phyloP scores from a whole-genome alignment of 1,140 invertebrate species.

The Globodera ellingtonae region DNA sequence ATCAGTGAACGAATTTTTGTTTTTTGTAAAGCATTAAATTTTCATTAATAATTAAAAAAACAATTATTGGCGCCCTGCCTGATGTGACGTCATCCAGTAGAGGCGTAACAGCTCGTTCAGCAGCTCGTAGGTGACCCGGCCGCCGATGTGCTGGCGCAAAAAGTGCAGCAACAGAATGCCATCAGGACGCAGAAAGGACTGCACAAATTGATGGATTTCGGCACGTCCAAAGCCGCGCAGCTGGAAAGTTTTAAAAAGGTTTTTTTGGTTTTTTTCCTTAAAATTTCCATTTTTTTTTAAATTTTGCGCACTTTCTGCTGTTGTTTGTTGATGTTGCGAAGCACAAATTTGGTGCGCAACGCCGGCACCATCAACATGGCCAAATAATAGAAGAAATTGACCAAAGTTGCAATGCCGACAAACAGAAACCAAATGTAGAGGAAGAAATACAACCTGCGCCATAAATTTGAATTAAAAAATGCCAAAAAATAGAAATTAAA shows the following conservation, averaged over 20 bases:
- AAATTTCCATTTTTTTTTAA: background rate
- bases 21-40: too few relatives aligned
- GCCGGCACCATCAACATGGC: conserved; percentile 41
- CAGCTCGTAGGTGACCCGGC: conserved; percentile 54
- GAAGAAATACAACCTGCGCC: conserved; percentile 54
- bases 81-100: conserved; percentile 34
- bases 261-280: background rate
- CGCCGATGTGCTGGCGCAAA: conserved; percentile 58
- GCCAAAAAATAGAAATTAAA: too few relatives aligned
- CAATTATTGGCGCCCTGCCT: too few relatives aligned
- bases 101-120: conserved; percentile 47
- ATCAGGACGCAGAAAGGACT: conserved; percentile 40
- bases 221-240: conserved; percentile 34
- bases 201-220: conserved; percentile 48
- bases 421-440: conserved; percentile 62
- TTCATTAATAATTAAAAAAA: too few relatives aligned
- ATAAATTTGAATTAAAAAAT: background rate
- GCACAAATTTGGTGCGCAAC: conserved; percentile 45
- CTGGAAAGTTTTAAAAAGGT: conserved; percentile 25
- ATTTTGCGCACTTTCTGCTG: conserved; percentile 40
- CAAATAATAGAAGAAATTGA: conserved; percentile 61
- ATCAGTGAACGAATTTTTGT: too few relatives aligned
- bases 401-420: conserved; percentile 45
- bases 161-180: conserved; percentile 54
- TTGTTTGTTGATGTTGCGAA: conserved; percentile 42